Base-by-base conservation (phyloP, 2,797 vertebrate genomes). In the Rhinophrynus dorsalis region DNA sequence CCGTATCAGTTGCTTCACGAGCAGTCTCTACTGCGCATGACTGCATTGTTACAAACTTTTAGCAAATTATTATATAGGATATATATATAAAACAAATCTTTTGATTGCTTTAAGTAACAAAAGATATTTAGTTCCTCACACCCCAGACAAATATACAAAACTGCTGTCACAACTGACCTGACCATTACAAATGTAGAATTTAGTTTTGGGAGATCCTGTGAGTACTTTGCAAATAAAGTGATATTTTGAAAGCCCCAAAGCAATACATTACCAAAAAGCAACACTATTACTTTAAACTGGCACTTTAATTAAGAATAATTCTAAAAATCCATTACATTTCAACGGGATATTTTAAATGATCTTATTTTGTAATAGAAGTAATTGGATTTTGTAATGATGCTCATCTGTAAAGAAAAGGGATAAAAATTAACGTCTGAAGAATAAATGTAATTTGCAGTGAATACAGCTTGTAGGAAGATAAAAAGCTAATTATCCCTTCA, bases 341-440 rank as follows among this genome's bases (percentile, higher is more conserved):
- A 75, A 74, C 75, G 50, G 71, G 47, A 69, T 79, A 74, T 77
- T 86, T 79, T 58, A 85, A 80, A 76, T 78, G 0, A 76, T 57
- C 72, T 67, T 74, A 79, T 18, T 48, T 71, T 44, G 56, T 68
- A 60, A 74, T 63, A 74, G 1, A 71, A 70, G 33, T 80, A 82
- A 83, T 81, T 78, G 66, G 42, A 77, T 82, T 83, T 76, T 75
- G 33, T 67, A 75, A 74, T 78, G 74, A 83, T 40, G 77, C 79
- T 0, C 0, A 72, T 75, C 74, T 75, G 62, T 73, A 76, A 79
- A 82, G 79, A 40, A 64, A 78, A 51, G 44, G 75, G 78, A 80
- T 74, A n/a, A 80, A 80, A 84, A 81, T 72, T 69, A 70, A 72
- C 63, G 71, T 66, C 61, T 65, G 18, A 62, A 79, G 67, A 83